These are phyloP conservation scores for Triplophysa tibetana DNA, from an alignment of 2,113 vertebrate species.

Conservation along the genomic window DNA sequence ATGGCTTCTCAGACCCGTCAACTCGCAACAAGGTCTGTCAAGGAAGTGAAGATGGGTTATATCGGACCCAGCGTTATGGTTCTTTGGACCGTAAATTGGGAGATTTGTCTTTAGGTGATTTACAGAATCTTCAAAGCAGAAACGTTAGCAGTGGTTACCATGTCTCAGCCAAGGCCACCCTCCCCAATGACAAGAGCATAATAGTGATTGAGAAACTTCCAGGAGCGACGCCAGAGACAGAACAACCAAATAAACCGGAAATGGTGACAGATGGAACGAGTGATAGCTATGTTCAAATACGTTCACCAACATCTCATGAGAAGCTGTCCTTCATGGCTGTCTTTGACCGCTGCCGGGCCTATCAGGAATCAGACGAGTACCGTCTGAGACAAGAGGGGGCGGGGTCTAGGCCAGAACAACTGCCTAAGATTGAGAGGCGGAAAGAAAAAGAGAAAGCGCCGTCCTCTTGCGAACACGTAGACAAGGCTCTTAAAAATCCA, in stretches of 20 bases:
- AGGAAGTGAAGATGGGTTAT: not conserved
- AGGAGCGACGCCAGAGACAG: not conserved
- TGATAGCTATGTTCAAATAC: conserved; percentile 70
- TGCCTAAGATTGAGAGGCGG: not conserved
- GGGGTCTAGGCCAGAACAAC: conserved; percentile 22
- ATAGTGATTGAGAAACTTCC: conserved; percentile 77
- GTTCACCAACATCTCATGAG: conserved; percentile 77
- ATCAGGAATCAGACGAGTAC: conserved; percentile 79
- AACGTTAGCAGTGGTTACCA: conserved; percentile 51
- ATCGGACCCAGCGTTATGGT: conserved; percentile 55
- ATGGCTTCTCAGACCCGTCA: not conserved
- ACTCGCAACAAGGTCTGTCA: not conserved
- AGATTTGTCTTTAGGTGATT: conserved; percentile 16
- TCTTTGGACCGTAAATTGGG: conserved; percentile 64
- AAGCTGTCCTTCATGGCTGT: conserved; percentile 81
- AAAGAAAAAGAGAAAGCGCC: conserved; percentile 37
- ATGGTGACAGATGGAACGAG: conserved; percentile 40
- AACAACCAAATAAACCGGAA: not conserved
- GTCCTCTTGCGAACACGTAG: conserved; percentile 1
- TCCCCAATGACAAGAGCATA: conserved; percentile 70
- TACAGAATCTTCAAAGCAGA: conserved; percentile 53
- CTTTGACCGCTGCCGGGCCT: conserved; percentile 78
- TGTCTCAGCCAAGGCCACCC: conserved; percentile 69
- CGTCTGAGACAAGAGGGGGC: conserved; percentile 63
- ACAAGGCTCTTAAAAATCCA: conserved; percentile 45